Evolutionary conservation across 2,113 vertebrate genomes (phyloP).

Genomic region (Oriolus oriolus): DNA sequence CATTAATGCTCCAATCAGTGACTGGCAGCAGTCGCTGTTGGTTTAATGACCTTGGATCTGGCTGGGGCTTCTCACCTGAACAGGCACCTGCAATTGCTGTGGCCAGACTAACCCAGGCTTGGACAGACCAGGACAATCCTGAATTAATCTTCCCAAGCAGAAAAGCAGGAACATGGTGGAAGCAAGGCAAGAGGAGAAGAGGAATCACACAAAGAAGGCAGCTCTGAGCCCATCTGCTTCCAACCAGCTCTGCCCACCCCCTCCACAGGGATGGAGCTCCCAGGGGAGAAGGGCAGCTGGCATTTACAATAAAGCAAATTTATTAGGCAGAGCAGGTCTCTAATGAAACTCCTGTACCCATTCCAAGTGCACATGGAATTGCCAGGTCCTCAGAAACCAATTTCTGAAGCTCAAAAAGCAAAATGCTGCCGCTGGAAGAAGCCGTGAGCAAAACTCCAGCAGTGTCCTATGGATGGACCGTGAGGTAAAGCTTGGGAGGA

Average conservation of each 20-base stretch:
- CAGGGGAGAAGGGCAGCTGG: background rate
- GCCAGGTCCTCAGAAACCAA: background rate
- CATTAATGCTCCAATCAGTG: background rate
- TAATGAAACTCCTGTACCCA: background rate
- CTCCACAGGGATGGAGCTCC: background rate
- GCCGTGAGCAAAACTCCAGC: background rate
- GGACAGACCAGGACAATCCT: background rate
- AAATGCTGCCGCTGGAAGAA: background rate
- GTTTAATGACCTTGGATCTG: background rate
- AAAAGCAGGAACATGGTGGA: background rate
- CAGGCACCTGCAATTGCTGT: background rate
- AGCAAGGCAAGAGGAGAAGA: background rate
- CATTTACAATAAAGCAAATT: background rate
- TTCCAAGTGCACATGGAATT: background rate
- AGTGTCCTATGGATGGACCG: rapidly evolving
- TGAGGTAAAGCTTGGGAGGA: background rate
- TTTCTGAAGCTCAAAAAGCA: background rate
- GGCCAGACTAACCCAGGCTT: background rate
- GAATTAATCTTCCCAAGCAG: rapidly evolving
- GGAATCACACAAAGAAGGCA: background rate
- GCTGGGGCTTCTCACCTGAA: background rate
- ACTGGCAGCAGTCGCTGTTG: background rate
- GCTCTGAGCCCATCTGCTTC: background rate
- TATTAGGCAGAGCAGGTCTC: background rate
- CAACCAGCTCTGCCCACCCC: background rate